A percentile compares a stretch with the other conserved stretches of the same genome.
Evolutionary conservation across 2,113 vertebrate species (phyloP).

Genomic region (Peromyscus polionotus): DNA sequence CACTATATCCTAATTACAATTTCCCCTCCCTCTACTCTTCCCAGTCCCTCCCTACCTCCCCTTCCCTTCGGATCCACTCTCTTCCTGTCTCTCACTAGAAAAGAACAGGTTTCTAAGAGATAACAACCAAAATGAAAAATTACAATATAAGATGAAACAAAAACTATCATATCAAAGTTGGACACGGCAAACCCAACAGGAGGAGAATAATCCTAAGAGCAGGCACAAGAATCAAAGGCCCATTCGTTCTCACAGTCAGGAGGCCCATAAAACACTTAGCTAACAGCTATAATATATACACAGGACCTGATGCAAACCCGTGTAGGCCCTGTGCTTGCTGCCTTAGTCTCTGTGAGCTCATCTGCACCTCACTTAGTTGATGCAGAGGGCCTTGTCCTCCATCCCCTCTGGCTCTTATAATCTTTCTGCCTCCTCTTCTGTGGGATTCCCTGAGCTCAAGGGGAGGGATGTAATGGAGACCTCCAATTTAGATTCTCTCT

Average conservation of each 20-base stretch:
- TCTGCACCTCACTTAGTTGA: not conserved
- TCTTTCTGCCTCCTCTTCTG: not conserved
- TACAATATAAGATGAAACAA: not conserved
- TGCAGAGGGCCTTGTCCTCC: not conserved
- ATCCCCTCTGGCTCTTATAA: not conserved
- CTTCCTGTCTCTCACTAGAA: not conserved
- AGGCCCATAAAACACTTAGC: not conserved
- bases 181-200: not conserved
- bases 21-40: not conserved
- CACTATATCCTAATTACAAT: not conserved
- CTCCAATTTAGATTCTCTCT: too few species aligned
- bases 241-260: not conserved
- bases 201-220: not conserved
- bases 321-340: not conserved
- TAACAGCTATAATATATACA: not conserved
- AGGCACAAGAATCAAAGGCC: not conserved
- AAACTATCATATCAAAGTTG: not conserved
- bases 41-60: not conserved
- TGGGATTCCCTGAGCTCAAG: too few species aligned
- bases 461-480: too few species aligned
- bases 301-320: not conserved
- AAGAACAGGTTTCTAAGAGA: not conserved
- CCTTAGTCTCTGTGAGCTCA: not conserved
- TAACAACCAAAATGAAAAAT: not conserved
- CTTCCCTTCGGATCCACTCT: not conserved